phyloP scores from a whole-genome alignment of 1,140 invertebrate genomes.

The Meloidogyne hapla region DNA sequence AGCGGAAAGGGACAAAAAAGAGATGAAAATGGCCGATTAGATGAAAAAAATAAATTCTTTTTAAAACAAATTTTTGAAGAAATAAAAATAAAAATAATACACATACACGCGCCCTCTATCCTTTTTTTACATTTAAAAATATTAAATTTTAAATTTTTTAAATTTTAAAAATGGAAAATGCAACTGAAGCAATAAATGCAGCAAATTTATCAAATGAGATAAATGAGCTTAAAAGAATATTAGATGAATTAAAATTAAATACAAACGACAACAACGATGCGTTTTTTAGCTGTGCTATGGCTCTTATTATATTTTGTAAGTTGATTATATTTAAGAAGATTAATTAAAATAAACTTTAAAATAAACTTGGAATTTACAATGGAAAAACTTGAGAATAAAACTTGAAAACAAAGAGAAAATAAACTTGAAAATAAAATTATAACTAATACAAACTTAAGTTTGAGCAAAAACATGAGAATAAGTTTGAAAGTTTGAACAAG shows the following conservation, averaged over 20 bases:
- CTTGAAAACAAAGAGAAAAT: too few relatives aligned
- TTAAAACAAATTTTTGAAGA: background rate
- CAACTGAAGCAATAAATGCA: background rate
- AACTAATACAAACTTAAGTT: too few relatives aligned
- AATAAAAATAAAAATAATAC: background rate
- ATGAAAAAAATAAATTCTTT: background rate
- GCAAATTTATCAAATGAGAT: constrained; percentile 27
- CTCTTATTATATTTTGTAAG: constrained; percentile 55
- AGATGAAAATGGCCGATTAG: background rate
- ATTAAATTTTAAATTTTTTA: too few relatives aligned
- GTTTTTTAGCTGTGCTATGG: constrained; percentile 53
- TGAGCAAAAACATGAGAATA: too few relatives aligned
- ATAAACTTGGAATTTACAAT: too few relatives aligned
- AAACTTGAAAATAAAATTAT: too few relatives aligned
- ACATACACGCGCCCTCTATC: background rate
- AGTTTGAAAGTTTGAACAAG: too few relatives aligned
- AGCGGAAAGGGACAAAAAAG: background rate
- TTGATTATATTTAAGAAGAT: too few relatives aligned
- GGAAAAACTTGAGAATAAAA: too few relatives aligned
- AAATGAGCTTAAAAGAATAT: background rate
- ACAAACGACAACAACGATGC: constrained; percentile 46
- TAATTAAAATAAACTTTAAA: background rate
- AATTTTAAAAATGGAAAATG: background rate
- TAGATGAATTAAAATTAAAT: constrained; percentile 28
- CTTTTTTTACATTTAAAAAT: background rate